These are phyloP conservation scores for Acanthiza pusilla DNA, from an alignment of 2,797 vertebrate genomes.

Conservation along the genomic window DNA sequence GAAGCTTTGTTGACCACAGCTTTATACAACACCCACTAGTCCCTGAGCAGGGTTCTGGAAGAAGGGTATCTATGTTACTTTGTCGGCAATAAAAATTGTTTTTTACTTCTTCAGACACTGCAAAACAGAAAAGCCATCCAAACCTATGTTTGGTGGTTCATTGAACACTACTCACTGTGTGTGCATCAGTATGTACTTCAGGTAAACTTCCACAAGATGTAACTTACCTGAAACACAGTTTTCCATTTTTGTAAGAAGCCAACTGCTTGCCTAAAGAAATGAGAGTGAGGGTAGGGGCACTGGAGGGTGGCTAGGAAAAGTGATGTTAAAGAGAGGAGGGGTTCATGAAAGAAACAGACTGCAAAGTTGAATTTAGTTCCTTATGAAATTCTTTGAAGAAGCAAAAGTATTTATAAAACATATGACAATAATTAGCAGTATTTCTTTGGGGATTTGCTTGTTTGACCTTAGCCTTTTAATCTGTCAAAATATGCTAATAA, in stretches of 20 bases:
- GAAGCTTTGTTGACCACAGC: neutral
- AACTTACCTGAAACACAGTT: neutral
- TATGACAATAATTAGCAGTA: slow-evolving; percentile 75
- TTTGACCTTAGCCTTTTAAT: slow-evolving; percentile 80
- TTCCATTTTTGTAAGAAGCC: neutral
- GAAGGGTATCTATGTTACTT: neutral
- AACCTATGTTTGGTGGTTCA: neutral
- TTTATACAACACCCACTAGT: neutral
- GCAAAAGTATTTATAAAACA: slow-evolving; percentile 75
- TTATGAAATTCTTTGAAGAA: slow-evolving; percentile 74
- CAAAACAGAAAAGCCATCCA: neutral
- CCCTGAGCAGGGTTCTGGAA: neutral
- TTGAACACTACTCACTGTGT: neutral
- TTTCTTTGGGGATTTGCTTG: slow-evolving; percentile 76
- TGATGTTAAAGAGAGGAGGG: neutral
- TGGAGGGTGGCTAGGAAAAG: neutral
- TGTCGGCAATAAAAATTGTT: neutral
- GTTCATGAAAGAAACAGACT: slow-evolving; percentile 57
- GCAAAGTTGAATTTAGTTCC: slow-evolving; percentile 66
- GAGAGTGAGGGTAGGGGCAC: neutral
- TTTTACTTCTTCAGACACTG: neutral
- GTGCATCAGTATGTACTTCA: neutral
- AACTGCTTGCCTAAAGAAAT: neutral
- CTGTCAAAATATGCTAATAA: slow-evolving; percentile 76
- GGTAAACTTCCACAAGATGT: neutral